phyloP scores from a whole-genome alignment of 1,140 invertebrate genomes.

The Andricus grossulariae region DNA sequence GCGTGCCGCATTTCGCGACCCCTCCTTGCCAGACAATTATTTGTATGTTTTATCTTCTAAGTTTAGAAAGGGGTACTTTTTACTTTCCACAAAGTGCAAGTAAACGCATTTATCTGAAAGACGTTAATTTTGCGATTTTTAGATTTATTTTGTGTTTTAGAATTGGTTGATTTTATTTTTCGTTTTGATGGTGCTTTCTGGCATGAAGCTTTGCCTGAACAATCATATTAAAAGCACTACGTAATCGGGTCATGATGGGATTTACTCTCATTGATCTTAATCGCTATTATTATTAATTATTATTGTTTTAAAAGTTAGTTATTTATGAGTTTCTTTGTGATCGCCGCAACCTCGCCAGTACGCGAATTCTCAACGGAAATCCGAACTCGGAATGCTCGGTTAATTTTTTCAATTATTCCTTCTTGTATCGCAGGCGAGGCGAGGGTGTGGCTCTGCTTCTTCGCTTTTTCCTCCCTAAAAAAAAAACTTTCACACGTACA shows the following conservation, averaged over 20 bases:
- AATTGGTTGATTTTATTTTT: constrained; percentile 1
- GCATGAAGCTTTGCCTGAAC: constrained; percentile 13
- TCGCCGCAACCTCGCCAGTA: constrained; percentile 61
- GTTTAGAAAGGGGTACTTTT: no score
- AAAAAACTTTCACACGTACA: constrained; percentile 41
- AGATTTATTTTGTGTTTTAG: neutral
- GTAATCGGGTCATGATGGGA: constrained; percentile 31
- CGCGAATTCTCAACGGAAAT: constrained; percentile 33
- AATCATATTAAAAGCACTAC: constrained; percentile 21
- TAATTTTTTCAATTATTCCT: constrained; percentile 30
- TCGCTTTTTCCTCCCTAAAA: constrained; percentile 54
- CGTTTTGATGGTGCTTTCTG: neutral
- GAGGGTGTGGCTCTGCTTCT: constrained; percentile 68
- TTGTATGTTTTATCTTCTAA: no score
- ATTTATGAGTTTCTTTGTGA: constrained; percentile 70
- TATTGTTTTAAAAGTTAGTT: constrained; percentile 71
- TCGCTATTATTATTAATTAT: constrained; percentile 60
- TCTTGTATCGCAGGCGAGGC: constrained; percentile 49
- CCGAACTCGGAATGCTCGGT: constrained; percentile 9
- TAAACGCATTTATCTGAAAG: neutral
- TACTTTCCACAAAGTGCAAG: no score
- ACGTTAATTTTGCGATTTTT: neutral
- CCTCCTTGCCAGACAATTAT: no score
- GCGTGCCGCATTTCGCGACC: no score
- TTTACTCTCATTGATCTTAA: constrained; percentile 39